Conservation (phyloP, 2,888 invertebrate species). For the Fissipunctia ypsillon region DNA sequence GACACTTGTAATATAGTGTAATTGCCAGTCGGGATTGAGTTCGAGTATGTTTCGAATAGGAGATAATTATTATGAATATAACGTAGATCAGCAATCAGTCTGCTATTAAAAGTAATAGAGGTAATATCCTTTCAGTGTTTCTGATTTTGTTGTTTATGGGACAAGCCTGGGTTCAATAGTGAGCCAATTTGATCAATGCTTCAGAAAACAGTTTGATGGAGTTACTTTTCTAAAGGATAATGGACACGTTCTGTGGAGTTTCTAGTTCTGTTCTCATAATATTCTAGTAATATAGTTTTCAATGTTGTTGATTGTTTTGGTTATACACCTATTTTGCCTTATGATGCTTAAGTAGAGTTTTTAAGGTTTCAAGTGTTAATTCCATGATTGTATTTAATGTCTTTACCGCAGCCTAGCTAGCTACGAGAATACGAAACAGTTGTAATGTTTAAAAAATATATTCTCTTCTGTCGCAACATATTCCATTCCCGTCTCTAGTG, state of each 20-base stretch:
- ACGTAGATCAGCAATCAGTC: conserved; percentile 47
- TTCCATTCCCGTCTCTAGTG: conserved; percentile 24
- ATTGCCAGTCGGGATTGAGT: conserved; percentile 54
- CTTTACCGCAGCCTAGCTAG: background rate
- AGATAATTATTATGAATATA: conserved; percentile 42
- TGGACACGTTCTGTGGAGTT: background rate
- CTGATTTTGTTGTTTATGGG: conserved; percentile 15
- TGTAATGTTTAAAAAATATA: conserved; percentile 15
- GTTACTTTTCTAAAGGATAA: background rate
- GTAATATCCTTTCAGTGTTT: conserved; percentile 17
- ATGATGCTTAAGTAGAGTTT: too few relatives aligned
- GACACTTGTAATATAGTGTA: conserved; percentile 62
- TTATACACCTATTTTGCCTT: too few relatives aligned
- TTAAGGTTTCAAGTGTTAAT: too few relatives aligned
- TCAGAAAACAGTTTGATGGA: background rate
- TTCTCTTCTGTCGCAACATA: conserved; percentile 17
- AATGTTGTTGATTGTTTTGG: too few relatives aligned
- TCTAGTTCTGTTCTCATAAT: background rate
- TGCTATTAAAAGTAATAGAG: conserved; percentile 33
- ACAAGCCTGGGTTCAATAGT: background rate
- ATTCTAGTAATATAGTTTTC: too few relatives aligned
- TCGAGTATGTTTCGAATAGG: conserved; percentile 45
- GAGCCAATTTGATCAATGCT: background rate
- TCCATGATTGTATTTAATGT: background rate
- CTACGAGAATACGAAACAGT: background rate